Conservation (phyloP, 2,797 vertebrate species). For the Poecilia picta region DNA sequence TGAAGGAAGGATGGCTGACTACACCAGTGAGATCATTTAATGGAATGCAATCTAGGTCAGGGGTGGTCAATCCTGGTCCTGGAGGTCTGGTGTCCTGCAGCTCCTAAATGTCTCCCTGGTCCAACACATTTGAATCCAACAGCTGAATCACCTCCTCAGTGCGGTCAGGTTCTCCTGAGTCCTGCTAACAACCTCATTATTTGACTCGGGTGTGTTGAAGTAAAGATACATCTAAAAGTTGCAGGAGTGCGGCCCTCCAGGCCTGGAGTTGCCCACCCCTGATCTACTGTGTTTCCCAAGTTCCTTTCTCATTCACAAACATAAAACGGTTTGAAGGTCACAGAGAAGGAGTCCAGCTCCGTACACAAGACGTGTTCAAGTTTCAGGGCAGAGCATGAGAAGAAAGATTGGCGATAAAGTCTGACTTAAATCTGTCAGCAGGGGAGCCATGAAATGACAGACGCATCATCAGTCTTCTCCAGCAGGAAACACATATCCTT, state of each 20-base stretch:
- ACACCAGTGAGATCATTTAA: neutral
- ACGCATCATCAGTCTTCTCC: neutral
- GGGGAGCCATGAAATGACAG: constrained; percentile 12
- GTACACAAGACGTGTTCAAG: neutral
- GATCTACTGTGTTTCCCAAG: neutral
- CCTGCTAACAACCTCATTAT: too few species aligned
- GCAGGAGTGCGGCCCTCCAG: too few species aligned
- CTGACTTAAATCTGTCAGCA: constrained; percentile 1
- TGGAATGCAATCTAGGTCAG: neutral
- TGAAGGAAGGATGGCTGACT: neutral
- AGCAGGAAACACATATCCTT: neutral
- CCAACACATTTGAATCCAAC: too few species aligned
- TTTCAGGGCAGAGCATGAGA: neutral
- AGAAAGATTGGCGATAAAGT: neutral
- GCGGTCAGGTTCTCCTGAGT: too few species aligned
- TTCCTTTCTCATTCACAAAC: neutral
- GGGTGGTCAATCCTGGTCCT: too few species aligned
- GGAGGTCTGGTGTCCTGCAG: too few species aligned
- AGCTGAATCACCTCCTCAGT: too few species aligned
- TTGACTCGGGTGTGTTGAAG: too few species aligned
- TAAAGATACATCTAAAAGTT: too few species aligned
- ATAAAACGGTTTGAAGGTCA: neutral
- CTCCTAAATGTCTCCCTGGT: too few species aligned
- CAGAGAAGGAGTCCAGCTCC: neutral
- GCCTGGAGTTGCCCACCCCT: too few species aligned